Percentiles rank a stretch among this genome's conserved stretches.
Conservation (phyloP, 2,888 invertebrate species). For the Melinaea marsaeus region DNA sequence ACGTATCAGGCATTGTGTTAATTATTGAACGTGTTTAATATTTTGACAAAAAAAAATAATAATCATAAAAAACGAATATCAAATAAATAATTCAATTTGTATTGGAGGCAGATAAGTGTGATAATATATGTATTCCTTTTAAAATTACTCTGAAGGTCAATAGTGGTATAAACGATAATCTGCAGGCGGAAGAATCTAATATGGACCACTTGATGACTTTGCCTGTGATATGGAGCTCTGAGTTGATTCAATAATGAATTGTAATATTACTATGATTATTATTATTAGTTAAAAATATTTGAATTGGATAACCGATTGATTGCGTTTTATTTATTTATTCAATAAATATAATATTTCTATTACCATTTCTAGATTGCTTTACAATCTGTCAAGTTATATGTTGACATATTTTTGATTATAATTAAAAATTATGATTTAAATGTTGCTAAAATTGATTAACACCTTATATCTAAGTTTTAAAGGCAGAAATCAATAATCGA, state of each 20-base stretch:
- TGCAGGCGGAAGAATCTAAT: slow-evolving; percentile 32
- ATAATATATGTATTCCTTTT: slow-evolving; percentile 20
- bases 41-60: not conserved
- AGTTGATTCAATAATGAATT: slow-evolving; percentile 22
- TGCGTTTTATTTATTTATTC: too few relatives aligned
- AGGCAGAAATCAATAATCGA: too few relatives aligned
- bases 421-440: too few relatives aligned
- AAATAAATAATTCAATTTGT: not conserved
- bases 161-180: slow-evolving; percentile 24
- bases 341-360: too few relatives aligned
- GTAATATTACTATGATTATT: slow-evolving; percentile 17
- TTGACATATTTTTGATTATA: too few relatives aligned
- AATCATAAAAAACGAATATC: not conserved
- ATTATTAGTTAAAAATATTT: not conserved
- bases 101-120: slow-evolving; percentile 12
- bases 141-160: slow-evolving; percentile 29
- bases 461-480: too few relatives aligned
- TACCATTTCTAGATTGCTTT: too few relatives aligned
- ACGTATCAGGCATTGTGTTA: too few relatives aligned
- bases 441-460: too few relatives aligned
- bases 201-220: slow-evolving; percentile 32
- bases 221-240: slow-evolving; percentile 23
- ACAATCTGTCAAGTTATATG: too few relatives aligned
- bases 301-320: too few relatives aligned
- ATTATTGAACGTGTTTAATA: too few relatives aligned